Percentiles rank a stretch among this genome's conserved stretches.
These are phyloP conservation scores for Icerya purchasi DNA, from an alignment of 2,888 invertebrate species.

Conservation along the genomic window DNA sequence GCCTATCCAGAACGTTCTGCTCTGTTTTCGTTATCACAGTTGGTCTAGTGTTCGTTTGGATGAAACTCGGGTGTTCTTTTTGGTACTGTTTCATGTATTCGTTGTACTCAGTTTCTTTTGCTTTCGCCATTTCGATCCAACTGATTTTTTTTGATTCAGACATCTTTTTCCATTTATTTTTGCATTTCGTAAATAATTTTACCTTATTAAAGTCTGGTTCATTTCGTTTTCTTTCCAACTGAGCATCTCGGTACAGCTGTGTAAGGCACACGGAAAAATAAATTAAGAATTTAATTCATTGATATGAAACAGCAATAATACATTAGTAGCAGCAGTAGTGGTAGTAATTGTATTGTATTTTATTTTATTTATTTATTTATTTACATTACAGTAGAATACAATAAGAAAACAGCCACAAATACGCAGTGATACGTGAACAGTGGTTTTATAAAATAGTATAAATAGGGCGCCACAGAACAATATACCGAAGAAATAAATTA, in stretches of 20 bases:
- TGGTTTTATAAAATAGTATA: too few species aligned
- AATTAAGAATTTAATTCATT: too few species aligned
- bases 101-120: background rate
- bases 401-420: too few species aligned
- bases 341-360: too few species aligned
- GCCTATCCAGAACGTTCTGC: background rate
- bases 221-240: background rate
- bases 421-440: too few species aligned
- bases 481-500: too few species aligned
- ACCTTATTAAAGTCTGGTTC: background rate
- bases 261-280: too few species aligned
- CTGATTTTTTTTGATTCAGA: background rate
- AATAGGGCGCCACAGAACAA: too few species aligned
- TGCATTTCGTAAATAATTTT: background rate
- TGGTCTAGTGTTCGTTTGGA: background rate
- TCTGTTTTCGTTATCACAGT: background rate
- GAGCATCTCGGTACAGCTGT: background rate
- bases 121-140: background rate
- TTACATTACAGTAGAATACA: too few species aligned
- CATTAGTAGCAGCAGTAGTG: too few species aligned
- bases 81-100: background rate
- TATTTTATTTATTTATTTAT: too few species aligned
- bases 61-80: background rate
- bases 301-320: too few species aligned
- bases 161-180: background rate